Evolutionary conservation across 2,113 vertebrate species (phyloP), one percentile per base, ranked within the genome.

Genomic region (Nannospalax galili): DNA sequence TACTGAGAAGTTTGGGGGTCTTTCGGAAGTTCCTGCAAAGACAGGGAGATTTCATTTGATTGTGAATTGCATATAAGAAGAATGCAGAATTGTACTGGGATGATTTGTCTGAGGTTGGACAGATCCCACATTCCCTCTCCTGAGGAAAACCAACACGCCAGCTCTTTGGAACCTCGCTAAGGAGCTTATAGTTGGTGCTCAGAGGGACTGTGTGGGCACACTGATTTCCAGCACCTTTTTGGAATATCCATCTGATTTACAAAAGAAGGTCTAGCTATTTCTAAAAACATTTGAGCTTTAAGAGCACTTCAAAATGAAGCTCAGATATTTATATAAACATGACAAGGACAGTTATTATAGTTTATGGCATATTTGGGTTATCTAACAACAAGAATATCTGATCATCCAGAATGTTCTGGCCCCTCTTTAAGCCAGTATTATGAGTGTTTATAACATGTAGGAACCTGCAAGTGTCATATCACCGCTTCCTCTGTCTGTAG

Each of bases 11-110:
- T 98, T 26, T 97, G 97, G 0, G 89, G 84, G 7, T 48, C 65
- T 92, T 95, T 96, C 12, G 98, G 97, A 35, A 99, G 96, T 91
- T 99, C 99, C 99, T 99, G 98, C 22, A 97, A 95, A 91, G 42
- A 95, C 1, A 77, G 11, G 5, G 60, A 7, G 52, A 48, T 28
- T n/a, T 96, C 62, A 79, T 1, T 92, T 3, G 40, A 28, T 82
- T 74, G 2, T 1, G 3, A 73, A 56, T 22, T 22, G 0, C 0
- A 62, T 1, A 22, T 12, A 37, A 56, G 79, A 69, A 45, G 15
- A 72, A 37, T 2, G 6, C 17, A 48, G 37, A 11, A 3, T 26
- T 35, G 26, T 28, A 1, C 12, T 5, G 32, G 24, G 80, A 17
- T 15, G 20, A 26, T 16, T n/a, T 65, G 15, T 75, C 58, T 40